Conservation (phyloP, 2,797 vertebrate species). For the Danio jaintianensis region DNA sequence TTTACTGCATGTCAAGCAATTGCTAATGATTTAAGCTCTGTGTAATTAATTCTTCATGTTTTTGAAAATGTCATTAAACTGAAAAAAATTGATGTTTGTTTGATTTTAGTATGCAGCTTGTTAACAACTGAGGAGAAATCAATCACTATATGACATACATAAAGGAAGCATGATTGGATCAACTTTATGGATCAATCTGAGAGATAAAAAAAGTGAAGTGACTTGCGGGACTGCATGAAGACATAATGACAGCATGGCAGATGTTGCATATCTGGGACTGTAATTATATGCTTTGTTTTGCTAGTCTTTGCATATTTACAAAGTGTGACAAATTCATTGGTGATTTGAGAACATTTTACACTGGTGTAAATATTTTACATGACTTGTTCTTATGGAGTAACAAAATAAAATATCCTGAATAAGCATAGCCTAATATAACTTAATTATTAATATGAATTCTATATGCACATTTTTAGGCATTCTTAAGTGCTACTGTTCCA, state of each 20-base stretch:
- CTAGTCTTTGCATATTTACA: background rate
- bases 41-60: slow-evolving; percentile 49
- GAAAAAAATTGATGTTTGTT: slow-evolving; percentile 51
- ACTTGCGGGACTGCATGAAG: background rate
- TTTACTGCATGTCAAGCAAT: slow-evolving; percentile 51
- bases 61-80: slow-evolving; percentile 44
- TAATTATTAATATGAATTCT: background rate
- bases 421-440: too few relatives aligned
- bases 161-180: background rate
- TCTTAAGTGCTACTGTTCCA: too few relatives aligned
- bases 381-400: too few relatives aligned
- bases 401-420: background rate
- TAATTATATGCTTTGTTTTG: background rate
- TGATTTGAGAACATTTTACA: background rate
- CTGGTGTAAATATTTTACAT: background rate
- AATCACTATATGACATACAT: slow-evolving; percentile 2
- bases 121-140: slow-evolving; percentile 32
- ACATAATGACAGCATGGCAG: background rate
- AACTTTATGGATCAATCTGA: slow-evolving; percentile 3
- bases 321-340: background rate
- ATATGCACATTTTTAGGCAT: background rate
- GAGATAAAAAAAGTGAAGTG: background rate
- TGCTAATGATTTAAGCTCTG: slow-evolving; percentile 43
- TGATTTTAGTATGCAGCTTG: slow-evolving; percentile 19
- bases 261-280: background rate